These are phyloP conservation scores for Gadopsis bispinosus DNA, from an alignment of 2,797 vertebrate genomes.

Conservation along the genomic window DNA sequence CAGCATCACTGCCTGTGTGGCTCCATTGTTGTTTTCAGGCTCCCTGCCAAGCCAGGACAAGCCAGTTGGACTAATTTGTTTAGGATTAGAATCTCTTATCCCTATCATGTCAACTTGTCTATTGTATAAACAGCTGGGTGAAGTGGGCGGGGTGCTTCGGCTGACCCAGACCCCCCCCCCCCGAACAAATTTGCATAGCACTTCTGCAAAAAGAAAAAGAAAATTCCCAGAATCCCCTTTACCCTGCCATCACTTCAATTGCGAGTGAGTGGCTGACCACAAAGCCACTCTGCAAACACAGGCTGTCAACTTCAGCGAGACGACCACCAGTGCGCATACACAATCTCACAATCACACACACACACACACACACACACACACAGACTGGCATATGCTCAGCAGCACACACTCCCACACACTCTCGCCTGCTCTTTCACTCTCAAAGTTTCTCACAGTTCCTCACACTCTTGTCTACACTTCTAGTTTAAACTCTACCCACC, in stretches of 20 bases:
- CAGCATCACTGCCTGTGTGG: conserved; percentile 32
- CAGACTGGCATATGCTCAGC: conserved; percentile 24
- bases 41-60: conserved; percentile 50
- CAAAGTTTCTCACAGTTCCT: conserved; percentile 65
- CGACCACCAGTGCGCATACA: conserved; percentile 66
- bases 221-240: conserved; percentile 55
- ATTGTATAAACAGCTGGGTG: conserved; percentile 73
- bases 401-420: conserved; percentile 61
- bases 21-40: conserved; percentile 58
- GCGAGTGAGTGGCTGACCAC: conserved; percentile 75
- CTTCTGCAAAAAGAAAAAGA: conserved; percentile 35
- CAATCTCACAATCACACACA: conserved; percentile 58
- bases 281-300: conserved; percentile 79
- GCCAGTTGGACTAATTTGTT: conserved; percentile 72
- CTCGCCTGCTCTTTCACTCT: conserved; percentile 55
- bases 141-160: conserved; percentile 51
- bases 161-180: no score
- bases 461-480: conserved; percentile 60
- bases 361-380: conserved; percentile 16
- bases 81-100: conserved; percentile 72
- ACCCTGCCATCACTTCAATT: conserved; percentile 68
- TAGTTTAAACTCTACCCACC: conserved; percentile 54
- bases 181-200: conserved; percentile 62
- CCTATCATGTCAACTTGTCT: conserved; percentile 65
- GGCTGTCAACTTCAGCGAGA: conserved; percentile 74